Conservation (phyloP, 2,113 vertebrate species). For the Ophthalmolycus amberensis region DNA sequence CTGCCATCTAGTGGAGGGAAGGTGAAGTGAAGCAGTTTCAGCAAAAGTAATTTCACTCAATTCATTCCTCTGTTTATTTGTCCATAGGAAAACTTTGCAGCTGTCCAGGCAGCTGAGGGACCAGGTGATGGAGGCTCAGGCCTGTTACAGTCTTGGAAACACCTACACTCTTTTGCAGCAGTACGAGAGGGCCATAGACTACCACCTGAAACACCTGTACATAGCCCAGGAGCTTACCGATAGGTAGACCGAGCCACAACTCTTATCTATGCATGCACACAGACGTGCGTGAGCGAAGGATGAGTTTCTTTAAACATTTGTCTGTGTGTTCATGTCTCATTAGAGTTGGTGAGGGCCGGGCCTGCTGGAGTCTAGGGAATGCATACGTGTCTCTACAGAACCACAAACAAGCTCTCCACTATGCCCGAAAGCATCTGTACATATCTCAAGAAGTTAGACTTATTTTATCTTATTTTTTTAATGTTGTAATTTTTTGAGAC, state of each 20-base stretch:
- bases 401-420: conserved; percentile 91
- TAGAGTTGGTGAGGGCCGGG: conserved; percentile 96
- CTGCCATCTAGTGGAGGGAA: conserved; percentile 73
- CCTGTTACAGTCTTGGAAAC: conserved; percentile 98
- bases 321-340: not conserved
- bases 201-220: conserved; percentile 93
- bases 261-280: not conserved
- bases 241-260: conserved; percentile 80
- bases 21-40: conserved; percentile 1
- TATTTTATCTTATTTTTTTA: not conserved
- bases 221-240: conserved; percentile 96
- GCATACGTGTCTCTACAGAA: conserved; percentile 93
- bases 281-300: not conserved
- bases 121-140: conserved; percentile 96
- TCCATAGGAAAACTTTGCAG: conserved; percentile 91
- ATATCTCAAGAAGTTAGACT: conserved; percentile 93
- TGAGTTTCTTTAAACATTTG: not conserved
- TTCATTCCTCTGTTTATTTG: not conserved
- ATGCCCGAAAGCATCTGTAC: conserved; percentile 92
- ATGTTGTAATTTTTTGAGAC: not conserved
- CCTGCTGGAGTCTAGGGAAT: conserved; percentile 97
- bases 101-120: conserved; percentile 94
- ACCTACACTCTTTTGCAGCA: conserved; percentile 94
- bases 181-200: conserved; percentile 91
- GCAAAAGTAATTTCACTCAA: not conserved